Base-by-base conservation (phyloP, 2,888 invertebrate genomes). In the Merodon equestris region DNA sequence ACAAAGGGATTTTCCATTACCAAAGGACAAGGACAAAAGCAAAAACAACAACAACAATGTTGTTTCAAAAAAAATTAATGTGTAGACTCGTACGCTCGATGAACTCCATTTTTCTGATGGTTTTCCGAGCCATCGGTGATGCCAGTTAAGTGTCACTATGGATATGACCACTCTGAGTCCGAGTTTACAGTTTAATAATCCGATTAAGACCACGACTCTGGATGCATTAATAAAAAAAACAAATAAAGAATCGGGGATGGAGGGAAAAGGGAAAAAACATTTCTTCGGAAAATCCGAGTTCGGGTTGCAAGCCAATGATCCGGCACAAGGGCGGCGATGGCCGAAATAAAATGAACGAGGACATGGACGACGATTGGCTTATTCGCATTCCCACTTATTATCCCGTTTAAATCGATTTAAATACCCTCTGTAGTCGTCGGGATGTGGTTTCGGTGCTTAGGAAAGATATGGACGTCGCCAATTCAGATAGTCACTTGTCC, bases 131-230 rank as follows among this genome's bases (percentile, higher is more conserved):
- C 45, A 42, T 44, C 61, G 54, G 36, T 60, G 34, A 53, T 70
- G 53, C 54, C 71, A 75, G 57, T 58, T 13, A 12, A 42, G 1
- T 42, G 14, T 14, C 15, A 17, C 12, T 5, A 13, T 34, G 34
- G 42, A 42, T 38, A 38, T 7, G 27, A 27, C 42, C 15, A 51
- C 17, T 58, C 27, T 54, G 47, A 64, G 64, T 58, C 63, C 70
- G 58, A 56, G 76, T 50, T 71, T 71, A 71, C 72, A 72, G 76
- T 76, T 72, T 51, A 67, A 72, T 72, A 76, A 76, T 76, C 76
- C 72, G 76, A 76, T 76, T 76, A 72, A 18, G 56, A 34, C 14
- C n/a, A 27, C 48, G 72, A 61, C 27, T 27, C 27, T 27, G 2
- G 27, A 7, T 27, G 27, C 27, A 27, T 27, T 27, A 7, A 27